Base-by-base conservation (phyloP, 2,888 invertebrate genomes). In the Metalampra italica region DNA sequence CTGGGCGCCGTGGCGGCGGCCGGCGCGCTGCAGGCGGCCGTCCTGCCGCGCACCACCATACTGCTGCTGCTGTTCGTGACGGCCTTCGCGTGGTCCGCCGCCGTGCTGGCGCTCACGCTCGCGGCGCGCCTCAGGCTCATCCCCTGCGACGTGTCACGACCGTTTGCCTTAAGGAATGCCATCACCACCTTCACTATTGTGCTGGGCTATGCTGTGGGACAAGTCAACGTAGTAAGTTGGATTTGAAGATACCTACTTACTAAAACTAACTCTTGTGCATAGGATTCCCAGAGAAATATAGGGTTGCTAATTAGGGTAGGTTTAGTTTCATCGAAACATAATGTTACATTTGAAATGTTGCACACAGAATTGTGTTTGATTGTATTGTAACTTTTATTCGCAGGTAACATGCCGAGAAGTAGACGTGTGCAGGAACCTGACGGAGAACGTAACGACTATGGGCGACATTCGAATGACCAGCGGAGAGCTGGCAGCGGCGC, bases 141-240 rank as follows among this genome's bases (percentile, higher is more conserved):
- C 55, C 91, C 93, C 9, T 97, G 96, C 92, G 97, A 97, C 72
- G 93, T 97, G 43, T 94, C 96, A 1, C 92, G 95, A 64, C 95
- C 95, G 50, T 96, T 96, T 60, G 92, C 94, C 0, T 83, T 97
- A 38, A 91, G 97, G 54, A 91, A 97, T 64, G 95, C 96, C 46
- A 95, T 97, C 29, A 96, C 96, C 4, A 94, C 96, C 13, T 96
- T 97, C 64, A 96, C 97, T 1, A 94, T 97, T 52, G 92, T 97
- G 9, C 90, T 97, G 50, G 93, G 97, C 34, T 97, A 97, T 77
- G 94, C 96, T 43, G 96, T 97, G 55, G 96, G 96, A 45, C 97
- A 97, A 90, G 96, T 97, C 53, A 97, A 97, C 91, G 96, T 97
- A 90, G 97, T 97, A 90, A 92, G 96, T 92, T 57, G n/a, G 9